Conservation (phyloP, 2,797 vertebrate species). For the Megalops cyprinoides region DNA sequence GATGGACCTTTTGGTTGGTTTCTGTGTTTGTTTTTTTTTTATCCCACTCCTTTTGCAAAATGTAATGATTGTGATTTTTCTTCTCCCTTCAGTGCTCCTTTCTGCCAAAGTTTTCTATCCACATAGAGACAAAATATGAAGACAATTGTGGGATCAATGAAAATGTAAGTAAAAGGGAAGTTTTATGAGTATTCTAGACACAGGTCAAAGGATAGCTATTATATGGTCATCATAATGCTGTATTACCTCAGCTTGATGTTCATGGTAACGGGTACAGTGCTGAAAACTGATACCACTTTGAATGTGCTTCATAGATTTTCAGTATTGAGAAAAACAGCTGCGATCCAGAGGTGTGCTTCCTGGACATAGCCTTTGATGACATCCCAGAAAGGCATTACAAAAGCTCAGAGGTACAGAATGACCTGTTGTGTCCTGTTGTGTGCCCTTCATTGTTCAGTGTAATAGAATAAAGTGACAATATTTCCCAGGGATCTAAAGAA, state of each 20-base stretch:
- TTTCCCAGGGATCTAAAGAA: not conserved
- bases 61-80: slow-evolving; percentile 6
- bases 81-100: slow-evolving; percentile 68
- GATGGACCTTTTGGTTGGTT: not conserved
- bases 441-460: not conserved
- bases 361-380: slow-evolving; percentile 72
- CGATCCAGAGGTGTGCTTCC: slow-evolving; percentile 62
- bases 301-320: slow-evolving; percentile 61
- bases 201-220: not conserved
- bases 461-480: not conserved
- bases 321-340: slow-evolving; percentile 61
- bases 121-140: slow-evolving; percentile 76
- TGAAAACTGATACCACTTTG: not conserved
- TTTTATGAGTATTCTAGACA: not conserved
- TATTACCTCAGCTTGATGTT: no score
- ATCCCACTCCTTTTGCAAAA: no score
- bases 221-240: not conserved
- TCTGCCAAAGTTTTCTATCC: slow-evolving; percentile 77
- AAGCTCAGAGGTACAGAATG: slow-evolving; percentile 64
- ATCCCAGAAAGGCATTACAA: slow-evolving; percentile 73
- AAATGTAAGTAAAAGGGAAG: slow-evolving; percentile 61
- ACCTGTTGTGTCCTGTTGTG: not conserved
- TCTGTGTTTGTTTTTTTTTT: not conserved
- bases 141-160: slow-evolving; percentile 71
- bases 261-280: not conserved